Evolutionary conservation across 2,888 invertebrate species (phyloP).

Genomic region (Bimastos eiseni): DNA sequence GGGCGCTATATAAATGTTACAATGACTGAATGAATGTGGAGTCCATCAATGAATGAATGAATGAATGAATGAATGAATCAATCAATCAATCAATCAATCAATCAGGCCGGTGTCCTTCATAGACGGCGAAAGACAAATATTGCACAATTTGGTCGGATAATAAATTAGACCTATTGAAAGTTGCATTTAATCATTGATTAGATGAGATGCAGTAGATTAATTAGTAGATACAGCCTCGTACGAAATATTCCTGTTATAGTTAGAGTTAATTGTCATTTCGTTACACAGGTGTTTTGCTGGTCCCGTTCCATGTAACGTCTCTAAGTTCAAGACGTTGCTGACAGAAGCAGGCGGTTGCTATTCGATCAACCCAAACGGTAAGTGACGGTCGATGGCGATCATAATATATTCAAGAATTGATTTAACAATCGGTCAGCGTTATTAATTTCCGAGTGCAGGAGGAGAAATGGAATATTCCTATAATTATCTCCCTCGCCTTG

Average conservation of each 20-base stretch:
- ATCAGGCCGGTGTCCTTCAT: not conserved
- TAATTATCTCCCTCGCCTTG: not conserved
- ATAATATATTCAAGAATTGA: not conserved
- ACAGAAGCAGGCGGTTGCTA: conserved; percentile 20
- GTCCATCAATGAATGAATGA: not conserved
- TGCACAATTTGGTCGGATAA: no score
- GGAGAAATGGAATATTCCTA: no score
- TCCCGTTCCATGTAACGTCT: conserved; percentile 1
- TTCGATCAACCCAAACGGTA: not conserved
- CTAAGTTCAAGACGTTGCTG: not conserved
- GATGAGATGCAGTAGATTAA: no score
- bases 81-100: not conserved
- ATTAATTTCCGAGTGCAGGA: not conserved
- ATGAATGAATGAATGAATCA: not conserved
- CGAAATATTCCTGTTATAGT: no score
- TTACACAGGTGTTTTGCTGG: not conserved
- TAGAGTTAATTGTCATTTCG: not conserved
- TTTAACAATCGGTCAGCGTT: not conserved
- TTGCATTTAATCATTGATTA: no score
- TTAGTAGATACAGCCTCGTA: no score
- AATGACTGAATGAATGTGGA: no score
- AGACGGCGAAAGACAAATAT: no score
- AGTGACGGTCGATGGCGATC: not conserved
- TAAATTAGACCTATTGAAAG: no score
- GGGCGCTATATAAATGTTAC: no score